Evolutionary conservation across 2,113 vertebrate species (phyloP), one percentile per base, ranked within the genome.

Genomic region (Bubo blakistoni): DNA sequence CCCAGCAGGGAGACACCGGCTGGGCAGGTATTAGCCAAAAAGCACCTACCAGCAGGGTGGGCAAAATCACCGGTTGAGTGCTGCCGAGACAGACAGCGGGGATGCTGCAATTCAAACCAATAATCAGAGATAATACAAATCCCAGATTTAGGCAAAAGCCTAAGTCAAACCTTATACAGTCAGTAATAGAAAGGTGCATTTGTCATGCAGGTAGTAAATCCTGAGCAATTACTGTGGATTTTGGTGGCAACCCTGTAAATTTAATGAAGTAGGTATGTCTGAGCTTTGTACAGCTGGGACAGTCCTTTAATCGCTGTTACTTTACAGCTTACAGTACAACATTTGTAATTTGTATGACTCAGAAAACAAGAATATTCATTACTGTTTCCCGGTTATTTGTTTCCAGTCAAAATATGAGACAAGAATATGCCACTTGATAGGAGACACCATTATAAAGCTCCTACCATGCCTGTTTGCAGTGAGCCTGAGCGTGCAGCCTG

Each of bases 121-220:
- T 88, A 40, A 94, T 91, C 71, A 38, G 86, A 84, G 80, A 92
- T 42, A 44, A 83, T 20, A 29, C 66, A 91, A 96, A 76, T n/a
- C 76, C 66, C 88, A 79, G 88, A 74, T 92, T 94, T 58, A 63
- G 74, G 81, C 6, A 77, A 20, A 66, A 88, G 66, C 84, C 29
- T 6, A 5, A 74, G 32, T 10, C 88, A 83, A 78, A 78, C 44
- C 44, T 73, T 34, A 13, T 9, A 14, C 62, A 69, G 86, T 5
- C 55, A 38, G 2, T 10, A 46, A 25, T 2, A 51, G 49, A 21
- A 76, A 93, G 80, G 89, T 89, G 59, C 42, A 74, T 81, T 96
- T 93, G 79, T 46, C 92, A 38, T 17, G 73, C 94, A 95, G 77
- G 91, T 72, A 42, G 46, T 12, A 91, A 94, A 63, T 27, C 74